phyloP scores from a whole-genome alignment of 2,113 vertebrate genomes.

The Platichthys stellatus region DNA sequence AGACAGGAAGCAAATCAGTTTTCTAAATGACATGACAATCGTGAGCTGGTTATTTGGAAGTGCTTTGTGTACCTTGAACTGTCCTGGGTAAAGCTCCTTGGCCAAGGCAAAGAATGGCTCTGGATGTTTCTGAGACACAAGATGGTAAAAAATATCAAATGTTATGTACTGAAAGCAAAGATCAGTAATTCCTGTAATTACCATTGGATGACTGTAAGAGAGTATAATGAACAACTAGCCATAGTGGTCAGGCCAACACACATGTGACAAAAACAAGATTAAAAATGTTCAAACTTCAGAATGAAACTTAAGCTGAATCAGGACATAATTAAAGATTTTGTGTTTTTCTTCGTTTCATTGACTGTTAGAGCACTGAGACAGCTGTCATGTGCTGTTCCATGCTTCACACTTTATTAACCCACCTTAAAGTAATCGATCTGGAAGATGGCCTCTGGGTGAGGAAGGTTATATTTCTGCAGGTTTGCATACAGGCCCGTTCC shows the following conservation, averaged over 20 bases:
- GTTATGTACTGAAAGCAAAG: neutral
- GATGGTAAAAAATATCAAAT: neutral
- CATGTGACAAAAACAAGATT: neutral
- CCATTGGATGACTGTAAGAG: neutral
- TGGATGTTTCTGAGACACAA: conserved; percentile 86
- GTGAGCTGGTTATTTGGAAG: neutral
- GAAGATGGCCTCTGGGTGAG: conserved; percentile 94
- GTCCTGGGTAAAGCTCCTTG: conserved; percentile 90
- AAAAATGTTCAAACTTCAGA: neutral
- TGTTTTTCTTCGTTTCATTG: no score
- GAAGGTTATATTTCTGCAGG: conserved; percentile 89
- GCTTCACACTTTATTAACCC: conserved; percentile 1
- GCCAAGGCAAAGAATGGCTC: conserved; percentile 93
- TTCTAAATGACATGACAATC: neutral
- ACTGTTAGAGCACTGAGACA: neutral
- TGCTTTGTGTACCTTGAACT: conserved; percentile 89
- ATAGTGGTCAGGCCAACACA: neutral
- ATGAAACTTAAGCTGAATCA: no score
- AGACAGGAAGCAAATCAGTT: neutral
- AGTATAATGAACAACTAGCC: no score
- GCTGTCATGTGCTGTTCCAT: rapidly evolving
- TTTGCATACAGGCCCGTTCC: conserved; percentile 91
- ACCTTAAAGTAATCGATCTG: conserved; percentile 94
- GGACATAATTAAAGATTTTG: no score
- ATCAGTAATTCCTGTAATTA: neutral